These are phyloP conservation scores for Pampus argenteus DNA, from an alignment of 2,797 vertebrate species.

Conservation along the genomic window DNA sequence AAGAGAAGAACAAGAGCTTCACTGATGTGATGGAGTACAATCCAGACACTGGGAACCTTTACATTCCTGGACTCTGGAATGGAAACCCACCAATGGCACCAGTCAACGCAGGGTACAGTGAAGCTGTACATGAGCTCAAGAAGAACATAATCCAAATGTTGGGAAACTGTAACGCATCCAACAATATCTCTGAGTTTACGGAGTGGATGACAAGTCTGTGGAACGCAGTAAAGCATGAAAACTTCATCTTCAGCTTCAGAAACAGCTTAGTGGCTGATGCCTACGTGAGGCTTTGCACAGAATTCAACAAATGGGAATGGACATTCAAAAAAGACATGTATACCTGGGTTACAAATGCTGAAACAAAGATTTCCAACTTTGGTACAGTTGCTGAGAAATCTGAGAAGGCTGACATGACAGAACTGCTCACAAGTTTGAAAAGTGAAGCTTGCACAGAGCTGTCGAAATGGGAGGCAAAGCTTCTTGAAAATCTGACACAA, in stretches of 20 bases:
- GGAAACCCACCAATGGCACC: slow-evolving; percentile 88
- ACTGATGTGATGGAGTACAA: slow-evolving; percentile 79
- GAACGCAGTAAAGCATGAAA: slow-evolving; percentile 80
- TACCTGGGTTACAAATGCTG: slow-evolving; percentile 56
- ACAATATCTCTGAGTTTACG: slow-evolving; percentile 74
- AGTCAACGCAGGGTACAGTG: slow-evolving; percentile 85
- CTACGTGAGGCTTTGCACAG: slow-evolving; percentile 71
- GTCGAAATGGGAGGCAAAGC: slow-evolving; percentile 41
- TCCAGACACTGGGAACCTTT: slow-evolving; percentile 82
- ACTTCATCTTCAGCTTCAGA: slow-evolving; percentile 83
- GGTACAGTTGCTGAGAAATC: slow-evolving; percentile 20
- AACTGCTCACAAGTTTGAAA: slow-evolving; percentile 35
- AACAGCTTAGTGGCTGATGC: slow-evolving; percentile 81
- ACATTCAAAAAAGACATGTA: slow-evolving; percentile 70
- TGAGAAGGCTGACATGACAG: neutral
- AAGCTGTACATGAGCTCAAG: slow-evolving; percentile 84
- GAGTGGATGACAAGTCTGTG: slow-evolving; percentile 83
- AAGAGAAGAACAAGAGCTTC: slow-evolving; percentile 66
- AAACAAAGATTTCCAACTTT: slow-evolving; percentile 69
- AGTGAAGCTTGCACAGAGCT: slow-evolving; percentile 51
- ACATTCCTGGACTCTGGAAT: slow-evolving; percentile 88
- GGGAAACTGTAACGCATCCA: slow-evolving; percentile 52
- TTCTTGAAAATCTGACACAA: slow-evolving; percentile 53
- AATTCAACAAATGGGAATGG: slow-evolving; percentile 79
- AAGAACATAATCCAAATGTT: slow-evolving; percentile 79